Evolutionary conservation across 2,113 vertebrate genomes (phyloP).

Genomic region (Monopterus albus): DNA sequence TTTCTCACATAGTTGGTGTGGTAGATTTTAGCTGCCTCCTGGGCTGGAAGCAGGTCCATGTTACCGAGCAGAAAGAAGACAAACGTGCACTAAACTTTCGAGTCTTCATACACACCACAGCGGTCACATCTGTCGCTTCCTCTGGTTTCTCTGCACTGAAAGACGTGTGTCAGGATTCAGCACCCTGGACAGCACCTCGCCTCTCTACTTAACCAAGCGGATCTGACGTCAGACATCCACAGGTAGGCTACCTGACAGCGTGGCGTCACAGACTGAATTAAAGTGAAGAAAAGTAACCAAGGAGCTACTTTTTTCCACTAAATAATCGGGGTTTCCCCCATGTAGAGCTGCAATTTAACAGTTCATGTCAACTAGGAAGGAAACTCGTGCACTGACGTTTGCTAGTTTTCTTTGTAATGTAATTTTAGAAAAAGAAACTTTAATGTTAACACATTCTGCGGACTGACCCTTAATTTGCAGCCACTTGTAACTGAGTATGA

Average conservation of each 20-base stretch:
- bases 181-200: slow-evolving; percentile 64
- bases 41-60: slow-evolving; percentile 93
- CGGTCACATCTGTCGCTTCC: background rate
- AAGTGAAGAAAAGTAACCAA: too few relatives aligned
- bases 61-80: background rate
- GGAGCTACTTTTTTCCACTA: too few relatives aligned
- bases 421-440: too few relatives aligned
- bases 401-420: too few relatives aligned
- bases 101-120: background rate
- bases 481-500: too few relatives aligned
- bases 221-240: slow-evolving; percentile 28
- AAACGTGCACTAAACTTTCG: background rate
- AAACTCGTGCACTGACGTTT: too few relatives aligned
- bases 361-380: too few relatives aligned
- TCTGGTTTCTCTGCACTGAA: background rate
- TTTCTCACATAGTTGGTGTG: slow-evolving; percentile 98
- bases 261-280: background rate
- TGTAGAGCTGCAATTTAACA: too few relatives aligned
- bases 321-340: too few relatives aligned
- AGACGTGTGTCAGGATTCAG: slow-evolving; percentile 38
- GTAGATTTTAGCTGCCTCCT: slow-evolving; percentile 96
- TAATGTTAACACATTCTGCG: too few relatives aligned
- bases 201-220: background rate
- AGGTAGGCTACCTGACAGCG: background rate
- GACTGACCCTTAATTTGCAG: too few relatives aligned